These are phyloP conservation scores for Calliopsis andreniformis DNA, from an alignment of 1,140 invertebrate species.

Conservation along the genomic window DNA sequence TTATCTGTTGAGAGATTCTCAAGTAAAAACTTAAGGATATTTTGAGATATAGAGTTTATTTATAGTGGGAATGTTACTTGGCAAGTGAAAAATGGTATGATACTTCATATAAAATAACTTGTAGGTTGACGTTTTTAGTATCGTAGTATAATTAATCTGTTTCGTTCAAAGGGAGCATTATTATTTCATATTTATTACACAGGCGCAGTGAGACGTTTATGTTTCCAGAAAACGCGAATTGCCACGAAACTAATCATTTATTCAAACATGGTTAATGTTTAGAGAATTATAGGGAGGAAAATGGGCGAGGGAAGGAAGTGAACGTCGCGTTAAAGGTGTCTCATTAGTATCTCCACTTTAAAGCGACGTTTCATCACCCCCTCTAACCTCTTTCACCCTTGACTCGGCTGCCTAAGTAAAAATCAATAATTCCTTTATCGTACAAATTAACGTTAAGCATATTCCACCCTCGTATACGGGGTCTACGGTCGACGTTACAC, in stretches of 20 bases:
- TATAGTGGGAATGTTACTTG: too few relatives aligned
- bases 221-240: not conserved
- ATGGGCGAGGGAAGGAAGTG: conserved; percentile 20
- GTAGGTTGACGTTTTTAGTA: too few relatives aligned
- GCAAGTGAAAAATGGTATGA: too few relatives aligned
- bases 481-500: conserved; percentile 61
- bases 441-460: conserved; percentile 79
- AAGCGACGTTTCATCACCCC: conserved; percentile 56
- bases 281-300: not conserved
- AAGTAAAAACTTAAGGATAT: too few relatives aligned
- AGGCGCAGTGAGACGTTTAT: too few relatives aligned
- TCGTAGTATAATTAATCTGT: too few relatives aligned
- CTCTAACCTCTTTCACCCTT: conserved; percentile 69
- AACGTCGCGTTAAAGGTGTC: conserved; percentile 65
- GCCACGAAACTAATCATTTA: not conserved
- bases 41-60: too few relatives aligned
- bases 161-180: too few relatives aligned
- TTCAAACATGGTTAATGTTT: not conserved
- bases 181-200: too few relatives aligned
- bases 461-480: conserved; percentile 74
- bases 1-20: too few relatives aligned
- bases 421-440: conserved; percentile 81
- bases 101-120: too few relatives aligned
- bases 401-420: conserved; percentile 77
- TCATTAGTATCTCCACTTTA: conserved; percentile 70